Conservation (phyloP, 2,888 invertebrate species). For the Piscicola geometra region DNA sequence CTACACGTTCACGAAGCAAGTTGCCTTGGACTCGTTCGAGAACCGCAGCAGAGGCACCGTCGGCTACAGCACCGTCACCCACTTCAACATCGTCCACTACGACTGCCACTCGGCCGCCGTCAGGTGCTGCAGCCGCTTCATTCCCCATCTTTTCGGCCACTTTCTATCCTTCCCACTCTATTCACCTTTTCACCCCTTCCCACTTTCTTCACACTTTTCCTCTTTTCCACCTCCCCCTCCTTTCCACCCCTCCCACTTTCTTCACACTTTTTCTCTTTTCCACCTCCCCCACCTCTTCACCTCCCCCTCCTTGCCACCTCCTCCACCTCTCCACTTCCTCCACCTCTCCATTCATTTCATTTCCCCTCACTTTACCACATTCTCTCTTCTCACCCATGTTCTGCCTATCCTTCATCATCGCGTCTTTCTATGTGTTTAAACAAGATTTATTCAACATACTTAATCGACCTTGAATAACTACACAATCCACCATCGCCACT, state of each 20-base stretch:
- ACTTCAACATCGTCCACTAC: conserved; percentile 95
- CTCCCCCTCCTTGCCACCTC: no score
- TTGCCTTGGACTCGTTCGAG: conserved; percentile 87
- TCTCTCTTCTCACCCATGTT: no score
- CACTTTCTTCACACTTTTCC: background rate
- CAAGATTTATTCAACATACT: no score
- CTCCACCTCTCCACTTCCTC: no score
- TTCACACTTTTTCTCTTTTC: background rate
- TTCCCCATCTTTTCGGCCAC: background rate
- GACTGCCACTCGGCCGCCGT: conserved; percentile 98
- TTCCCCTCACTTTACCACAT: no score
- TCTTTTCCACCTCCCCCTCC: background rate
- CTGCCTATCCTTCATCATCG: no score
- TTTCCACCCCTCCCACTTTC: background rate
- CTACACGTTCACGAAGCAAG: conserved; percentile 92
- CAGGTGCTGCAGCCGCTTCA: conserved; percentile 58
- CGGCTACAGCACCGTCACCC: conserved; percentile 85
- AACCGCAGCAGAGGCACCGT: conserved; percentile 76
- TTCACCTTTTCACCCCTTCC: background rate
- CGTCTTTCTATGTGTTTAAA: no score
- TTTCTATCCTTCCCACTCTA: background rate
- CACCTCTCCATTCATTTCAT: no score
- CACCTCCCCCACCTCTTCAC: no score
- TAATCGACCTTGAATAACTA: no score
- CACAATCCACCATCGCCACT: no score